These are phyloP conservation scores for Psittacus erithacus DNA, from an alignment of 2,113 vertebrate species.

Conservation along the genomic window DNA sequence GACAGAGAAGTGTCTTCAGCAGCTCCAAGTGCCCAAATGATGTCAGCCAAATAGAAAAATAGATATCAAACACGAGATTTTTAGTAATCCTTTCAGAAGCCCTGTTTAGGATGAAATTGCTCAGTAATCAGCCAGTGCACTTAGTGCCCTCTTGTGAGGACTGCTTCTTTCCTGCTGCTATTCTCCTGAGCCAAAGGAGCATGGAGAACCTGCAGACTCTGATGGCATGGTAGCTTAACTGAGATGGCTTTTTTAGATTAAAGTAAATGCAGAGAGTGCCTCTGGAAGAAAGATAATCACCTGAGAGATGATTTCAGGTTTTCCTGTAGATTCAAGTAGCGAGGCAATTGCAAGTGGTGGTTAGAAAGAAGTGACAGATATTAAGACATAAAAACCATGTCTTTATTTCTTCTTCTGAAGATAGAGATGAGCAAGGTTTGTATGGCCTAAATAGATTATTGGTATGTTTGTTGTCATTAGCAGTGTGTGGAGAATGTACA, in stretches of 20 bases:
- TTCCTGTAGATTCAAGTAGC: background rate
- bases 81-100: background rate
- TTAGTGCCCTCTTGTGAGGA: background rate
- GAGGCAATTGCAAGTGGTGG: background rate
- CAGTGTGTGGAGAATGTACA: rapidly evolving
- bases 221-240: background rate
- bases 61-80: background rate
- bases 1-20: background rate
- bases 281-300: background rate
- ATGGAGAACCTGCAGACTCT: background rate
- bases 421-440: background rate
- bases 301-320: background rate
- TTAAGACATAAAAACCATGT: background rate
- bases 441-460: background rate
- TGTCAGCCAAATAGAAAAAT: background rate
- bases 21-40: background rate
- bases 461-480: background rate
- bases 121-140: background rate
- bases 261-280: background rate
- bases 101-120: background rate
- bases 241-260: background rate
- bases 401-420: background rate
- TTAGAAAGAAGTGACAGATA: background rate
- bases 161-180: background rate
- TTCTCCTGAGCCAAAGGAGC: background rate